Evolutionary conservation across 2,888 invertebrate species (phyloP), one percentile per base, ranked within the genome.

Genomic region (Metopia argyrocephala): DNA sequence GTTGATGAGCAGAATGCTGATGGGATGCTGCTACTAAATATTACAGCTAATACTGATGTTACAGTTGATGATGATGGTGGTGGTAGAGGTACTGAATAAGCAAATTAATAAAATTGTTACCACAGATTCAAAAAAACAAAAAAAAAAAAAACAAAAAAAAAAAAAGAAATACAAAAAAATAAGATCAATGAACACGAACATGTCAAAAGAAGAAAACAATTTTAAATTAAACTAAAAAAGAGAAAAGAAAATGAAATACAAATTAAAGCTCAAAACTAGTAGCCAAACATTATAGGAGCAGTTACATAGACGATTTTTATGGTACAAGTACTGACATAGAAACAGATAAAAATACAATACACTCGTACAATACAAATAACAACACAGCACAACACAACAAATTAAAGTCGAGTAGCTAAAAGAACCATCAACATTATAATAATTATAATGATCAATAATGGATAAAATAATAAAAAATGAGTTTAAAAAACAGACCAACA

Each of bases 401-500:
- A 81, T 9, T 81, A 81, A 81, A 81, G 74, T 75, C 81, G 78
- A 81, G 81, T 81, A 81, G 81, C 81, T 81, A 66, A 78, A 70
- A 78, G 78, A 81, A 81, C 74, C 81, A 81, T 81, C 78, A 81
- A 78, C 81, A 81, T 81, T 78, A 82, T 82, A 78, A 79, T 79
- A 79, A 82, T 79, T 82, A 82, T 79, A 79, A 82, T 75, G 82
- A 82, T 79, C 82, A 73, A 79, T 64, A 76, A 71, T 70, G 70
- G 52, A 66, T 78, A 62, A 69, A 68, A 65, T n/a, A 48, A 48
- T 18, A 57, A 68, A 61, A 75, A 45, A 61, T 66, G 66, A 38
- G 38, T 38, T 15, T 38, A 38, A 2, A 38, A 38, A 38, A 57
- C 62, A 31, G 64, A 64, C 52, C 64, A 76, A 23, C 20, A 59